phyloP scores from a whole-genome alignment of 2,797 vertebrate species.

The Tragopan temminckii region DNA sequence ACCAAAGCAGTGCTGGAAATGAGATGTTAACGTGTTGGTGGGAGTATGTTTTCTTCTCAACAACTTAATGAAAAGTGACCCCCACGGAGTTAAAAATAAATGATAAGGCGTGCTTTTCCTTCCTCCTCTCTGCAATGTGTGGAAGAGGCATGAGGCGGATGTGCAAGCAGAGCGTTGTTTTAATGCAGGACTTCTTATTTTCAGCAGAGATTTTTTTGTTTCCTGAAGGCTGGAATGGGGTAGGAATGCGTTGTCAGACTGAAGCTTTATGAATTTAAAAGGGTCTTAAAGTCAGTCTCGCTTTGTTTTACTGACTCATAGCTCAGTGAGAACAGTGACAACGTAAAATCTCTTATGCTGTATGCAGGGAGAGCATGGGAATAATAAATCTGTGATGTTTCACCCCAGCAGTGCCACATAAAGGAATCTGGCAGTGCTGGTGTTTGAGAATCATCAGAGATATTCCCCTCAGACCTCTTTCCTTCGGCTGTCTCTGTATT shows the following conservation, averaged over 20 bases:
- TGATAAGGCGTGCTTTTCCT: not conserved
- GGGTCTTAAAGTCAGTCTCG: not conserved
- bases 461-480: not conserved
- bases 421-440: not conserved
- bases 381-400: not conserved
- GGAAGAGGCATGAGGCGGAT: not conserved
- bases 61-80: not conserved
- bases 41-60: constrained; percentile 9
- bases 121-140: not conserved
- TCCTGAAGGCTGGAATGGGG: not conserved
- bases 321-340: not conserved
- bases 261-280: not conserved
- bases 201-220: not conserved
- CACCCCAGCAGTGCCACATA: not conserved
- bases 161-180: not conserved
- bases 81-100: not conserved
- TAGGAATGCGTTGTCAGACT: not conserved
- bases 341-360: no score
- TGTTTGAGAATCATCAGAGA: not conserved
- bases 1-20: constrained; percentile 44
- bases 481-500: not conserved
- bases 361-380: not conserved
- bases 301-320: not conserved
- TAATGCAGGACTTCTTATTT: not conserved
- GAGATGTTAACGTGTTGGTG: not conserved